These are phyloP conservation scores for Argya squamiceps DNA, from an alignment of 2,797 vertebrate species.

Conservation along the genomic window DNA sequence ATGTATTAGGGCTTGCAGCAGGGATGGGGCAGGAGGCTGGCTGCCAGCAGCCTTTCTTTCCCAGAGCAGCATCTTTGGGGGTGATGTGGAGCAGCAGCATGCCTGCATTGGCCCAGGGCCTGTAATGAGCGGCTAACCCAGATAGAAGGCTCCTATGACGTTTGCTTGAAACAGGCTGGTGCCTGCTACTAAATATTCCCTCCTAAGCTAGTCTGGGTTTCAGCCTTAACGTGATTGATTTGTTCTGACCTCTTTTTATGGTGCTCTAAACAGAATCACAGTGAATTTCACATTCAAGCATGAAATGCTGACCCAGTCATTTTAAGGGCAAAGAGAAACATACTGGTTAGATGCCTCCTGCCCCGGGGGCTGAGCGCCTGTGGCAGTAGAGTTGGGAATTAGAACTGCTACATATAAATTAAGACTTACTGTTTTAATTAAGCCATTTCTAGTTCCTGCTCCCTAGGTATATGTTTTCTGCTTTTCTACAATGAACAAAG, in stretches of 20 bases:
- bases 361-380: slow-evolving; percentile 6
- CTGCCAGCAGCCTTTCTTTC: slow-evolving; percentile 12
- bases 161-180: slow-evolving; percentile 42
- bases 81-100: neutral
- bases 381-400: slow-evolving; percentile 24
- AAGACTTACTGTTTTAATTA: slow-evolving; percentile 53
- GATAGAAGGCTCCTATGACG: slow-evolving; percentile 14
- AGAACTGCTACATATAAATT: slow-evolving; percentile 27
- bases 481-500: neutral
- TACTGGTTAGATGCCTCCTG: slow-evolving; percentile 48
- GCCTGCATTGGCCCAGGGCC: slow-evolving; percentile 10
- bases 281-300: slow-evolving; percentile 64
- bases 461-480: slow-evolving; percentile 1
- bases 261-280: slow-evolving; percentile 67
- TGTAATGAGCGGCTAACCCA: slow-evolving; percentile 44
- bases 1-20: neutral
- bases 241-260: slow-evolving; percentile 72
- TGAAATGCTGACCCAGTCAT: slow-evolving; percentile 68
- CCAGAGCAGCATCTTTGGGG: neutral
- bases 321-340: slow-evolving; percentile 62
- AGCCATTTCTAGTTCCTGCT: slow-evolving; percentile 32
- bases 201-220: slow-evolving; percentile 57
- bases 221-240: slow-evolving; percentile 62
- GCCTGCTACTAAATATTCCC: slow-evolving; percentile 66
- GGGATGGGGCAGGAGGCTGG: neutral